Conservation (phyloP, 2,888 invertebrate species). For the Ephialtes manifestator region DNA sequence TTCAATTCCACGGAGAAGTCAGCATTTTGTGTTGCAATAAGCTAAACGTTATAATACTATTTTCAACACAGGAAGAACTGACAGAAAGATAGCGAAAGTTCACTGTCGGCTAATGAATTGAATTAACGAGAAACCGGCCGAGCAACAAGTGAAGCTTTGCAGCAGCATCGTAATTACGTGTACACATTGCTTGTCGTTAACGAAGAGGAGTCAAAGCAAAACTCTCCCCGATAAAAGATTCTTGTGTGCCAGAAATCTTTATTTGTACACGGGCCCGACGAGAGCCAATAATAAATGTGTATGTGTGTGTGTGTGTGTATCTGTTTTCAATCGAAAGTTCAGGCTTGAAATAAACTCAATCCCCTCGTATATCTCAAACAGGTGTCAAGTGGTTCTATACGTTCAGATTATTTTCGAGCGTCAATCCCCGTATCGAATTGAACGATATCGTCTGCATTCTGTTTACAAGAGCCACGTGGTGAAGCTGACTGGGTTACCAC, state of each 20-base stretch:
- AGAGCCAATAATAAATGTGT: constrained; percentile 20
- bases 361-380: constrained; percentile 48
- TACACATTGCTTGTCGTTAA: neutral
- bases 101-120: constrained; percentile 61
- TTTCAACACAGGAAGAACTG: neutral
- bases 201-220: constrained; percentile 1
- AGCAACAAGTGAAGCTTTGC: constrained; percentile 29
- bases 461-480: neutral
- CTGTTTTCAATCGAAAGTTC: constrained; percentile 56
- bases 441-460: constrained; percentile 7
- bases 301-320: constrained; percentile 18
- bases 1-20: neutral
- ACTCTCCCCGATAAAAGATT: constrained; percentile 39
- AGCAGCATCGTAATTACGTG: constrained; percentile 20
- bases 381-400: constrained; percentile 55
- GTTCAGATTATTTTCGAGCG: constrained; percentile 43
- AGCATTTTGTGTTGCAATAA: neutral
- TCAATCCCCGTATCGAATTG: constrained; percentile 1
- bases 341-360: constrained; percentile 52
- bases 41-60: neutral
- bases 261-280: constrained; percentile 40
- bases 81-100: constrained; percentile 63
- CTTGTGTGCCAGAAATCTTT: constrained; percentile 53
- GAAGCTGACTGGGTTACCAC: neutral
- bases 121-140: constrained; percentile 55